Evolutionary conservation across 2,113 vertebrate species (phyloP), one percentile per base, ranked within the genome.

Genomic region (Podarcis muralis): DNA sequence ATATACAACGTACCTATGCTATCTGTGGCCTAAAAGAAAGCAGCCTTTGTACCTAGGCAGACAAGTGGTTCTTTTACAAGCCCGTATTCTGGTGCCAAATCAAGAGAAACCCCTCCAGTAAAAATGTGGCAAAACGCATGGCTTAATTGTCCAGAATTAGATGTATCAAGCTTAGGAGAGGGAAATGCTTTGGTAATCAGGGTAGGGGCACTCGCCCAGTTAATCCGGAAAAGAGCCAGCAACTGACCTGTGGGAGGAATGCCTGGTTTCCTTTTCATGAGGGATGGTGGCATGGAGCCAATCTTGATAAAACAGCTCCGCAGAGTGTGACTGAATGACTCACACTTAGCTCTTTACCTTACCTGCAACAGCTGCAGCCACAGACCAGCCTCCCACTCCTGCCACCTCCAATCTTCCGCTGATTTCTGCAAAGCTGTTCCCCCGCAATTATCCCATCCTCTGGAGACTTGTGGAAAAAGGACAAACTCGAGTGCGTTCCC

Each of bases 211-310:
- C 6, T 62, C 5, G 6, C 5, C n/a, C 23, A 9, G 20, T 30
- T 66, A 83, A 43, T 66, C 40, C 71, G 35, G 30, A 13, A 15
- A 9, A 1, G n/a, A 74, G 25, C 40, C 4, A 68, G 77, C 22
- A 84, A 72, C 27, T 23, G 69, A 74, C 48, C 20, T 35, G 12
- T 35, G n/a, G 69, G 35, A 74, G 43, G 48, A 84, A 35, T 25
- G 5, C 18, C 78, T 62, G 25, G 27, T 35, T 87, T 87, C 35
- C 8, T 23, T 87, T 87, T 87, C 30, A 87, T 87, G 57, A 57
- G 59, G 76, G 48, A 18, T 53, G 12, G 35, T 32, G 22, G 53
- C 40, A 53, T 78, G 22, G 23, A 75, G 69, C 27, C 69, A 81
- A 74, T 82, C 81, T 65, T 87, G 68, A 72, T 59, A 81, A 32